Evolutionary conservation across 2,113 vertebrate genomes (phyloP), one percentile per base, ranked within the genome.

Genomic region (Lepidothrix coronata): DNA sequence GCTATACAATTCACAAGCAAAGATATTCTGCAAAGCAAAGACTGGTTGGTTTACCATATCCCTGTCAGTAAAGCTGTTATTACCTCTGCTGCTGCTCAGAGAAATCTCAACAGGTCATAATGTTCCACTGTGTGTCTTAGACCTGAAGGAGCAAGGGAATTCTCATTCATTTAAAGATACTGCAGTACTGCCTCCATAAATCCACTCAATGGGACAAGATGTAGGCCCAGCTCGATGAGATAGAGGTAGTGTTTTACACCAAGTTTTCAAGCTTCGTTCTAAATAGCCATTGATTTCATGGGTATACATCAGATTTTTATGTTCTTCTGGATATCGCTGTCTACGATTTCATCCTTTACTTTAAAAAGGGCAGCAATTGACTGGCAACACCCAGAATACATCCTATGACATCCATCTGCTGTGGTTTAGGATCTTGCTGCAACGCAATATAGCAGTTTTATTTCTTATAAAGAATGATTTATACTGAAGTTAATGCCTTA

Each of bases 231-330:
- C 70, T 89, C 89, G 86, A 93, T 96, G 93, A 94, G 92, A 94
- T 92, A 92, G 87, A 93, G 88, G 81, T 57, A 89, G 83, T 87
- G 72, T 78, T 94, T 93, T 95, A 95, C 54, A 81, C 83, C 80
- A 58, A 87, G 76, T 91, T 95, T 95, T 94, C 91, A 92, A 75
- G 86, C 68, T 95, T 91, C 86, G 82, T 95, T 96, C 91, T 92
- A 94, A 95, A 94, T 58, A 92, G 77, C 72, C 83, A 95, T 96
- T 96, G 96, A 86, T 89, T 97, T 96, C 91, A 88, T 89, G 62
- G 61, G 52, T 75, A 87, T 95, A 95, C 62, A 88, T 96, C 92
- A 95, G 80, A 62, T 89, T 92, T 96, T 97, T 95, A 96, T 93
- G 91, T 95, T 94, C 85, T 93, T 66, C 82, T 61, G 70, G 92